These are phyloP conservation scores for Manacus vitellinus DNA, from an alignment of 2,113 vertebrate species.

Conservation along the genomic window DNA sequence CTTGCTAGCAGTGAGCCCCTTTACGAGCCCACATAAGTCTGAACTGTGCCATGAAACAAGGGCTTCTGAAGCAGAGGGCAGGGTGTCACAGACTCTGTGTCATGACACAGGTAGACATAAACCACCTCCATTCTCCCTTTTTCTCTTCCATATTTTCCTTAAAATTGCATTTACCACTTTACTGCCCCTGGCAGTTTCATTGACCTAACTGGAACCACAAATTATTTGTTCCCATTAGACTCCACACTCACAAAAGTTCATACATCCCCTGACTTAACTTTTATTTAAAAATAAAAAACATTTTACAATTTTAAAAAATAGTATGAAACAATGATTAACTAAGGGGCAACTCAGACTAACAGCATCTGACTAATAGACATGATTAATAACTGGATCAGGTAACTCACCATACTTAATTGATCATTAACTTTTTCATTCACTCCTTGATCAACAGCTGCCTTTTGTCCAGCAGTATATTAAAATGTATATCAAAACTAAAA, in stretches of 20 bases:
- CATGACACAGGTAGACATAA: not conserved
- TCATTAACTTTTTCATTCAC: not conserved
- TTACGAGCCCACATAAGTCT: rapidly evolving
- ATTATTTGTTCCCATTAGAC: not conserved
- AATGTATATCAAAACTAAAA: not conserved
- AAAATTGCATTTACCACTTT: not conserved
- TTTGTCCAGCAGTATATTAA: not conserved
- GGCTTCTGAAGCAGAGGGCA: not conserved
- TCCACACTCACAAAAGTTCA: not conserved
- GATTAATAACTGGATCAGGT: not conserved
- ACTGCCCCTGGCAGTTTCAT: not conserved
- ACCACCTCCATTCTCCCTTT: not conserved
- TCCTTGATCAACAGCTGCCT: not conserved
- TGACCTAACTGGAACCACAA: not conserved
- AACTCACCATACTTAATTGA: not conserved
- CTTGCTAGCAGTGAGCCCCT: not conserved
- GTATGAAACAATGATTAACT: not conserved
- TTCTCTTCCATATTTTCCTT: not conserved
- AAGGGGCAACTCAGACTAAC: not conserved
- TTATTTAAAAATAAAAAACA: not conserved
- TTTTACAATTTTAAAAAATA: not conserved
- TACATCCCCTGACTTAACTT: not conserved
- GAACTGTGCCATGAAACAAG: not conserved
- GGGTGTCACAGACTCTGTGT: not conserved
- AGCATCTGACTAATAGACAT: not conserved